Percentiles rank a stretch among this genome's conserved stretches.
phyloP scores from a whole-genome alignment of 2,113 vertebrate species.

The Phaetusa simplex region DNA sequence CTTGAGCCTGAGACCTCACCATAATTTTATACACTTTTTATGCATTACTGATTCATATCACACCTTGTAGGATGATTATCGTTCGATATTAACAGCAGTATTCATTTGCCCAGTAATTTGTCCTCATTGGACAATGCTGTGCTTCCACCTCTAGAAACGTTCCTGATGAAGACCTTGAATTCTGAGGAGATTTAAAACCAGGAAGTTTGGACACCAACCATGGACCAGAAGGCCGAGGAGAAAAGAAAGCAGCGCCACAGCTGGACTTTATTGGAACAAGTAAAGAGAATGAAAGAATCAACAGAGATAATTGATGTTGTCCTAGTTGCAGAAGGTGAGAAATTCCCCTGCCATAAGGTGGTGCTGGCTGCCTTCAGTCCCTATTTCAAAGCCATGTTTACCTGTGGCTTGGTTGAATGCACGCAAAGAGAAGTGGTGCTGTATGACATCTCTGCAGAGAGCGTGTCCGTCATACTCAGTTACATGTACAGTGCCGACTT shows the following conservation, averaged over 20 bases:
- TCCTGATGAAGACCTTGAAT: background rate
- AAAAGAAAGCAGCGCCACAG: slow-evolving; percentile 78
- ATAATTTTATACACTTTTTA: background rate
- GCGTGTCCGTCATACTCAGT: slow-evolving; percentile 81
- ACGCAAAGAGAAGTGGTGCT: slow-evolving; percentile 82
- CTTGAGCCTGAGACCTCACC: background rate
- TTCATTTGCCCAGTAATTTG: background rate
- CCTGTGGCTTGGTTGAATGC: slow-evolving; percentile 90
- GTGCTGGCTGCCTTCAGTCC: slow-evolving; percentile 94
- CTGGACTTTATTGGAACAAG: slow-evolving; percentile 80
- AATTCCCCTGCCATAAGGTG: slow-evolving; percentile 90
- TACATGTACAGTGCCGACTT: slow-evolving; percentile 91
- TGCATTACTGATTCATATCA: background rate
- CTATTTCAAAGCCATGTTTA: slow-evolving; percentile 97
- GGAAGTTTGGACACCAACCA: slow-evolving; percentile 20
- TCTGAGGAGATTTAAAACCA: background rate
- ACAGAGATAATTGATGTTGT: slow-evolving; percentile 88
- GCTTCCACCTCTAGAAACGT: slow-evolving; percentile 43
- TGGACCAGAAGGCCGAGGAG: slow-evolving; percentile 77
- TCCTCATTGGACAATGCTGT: background rate
- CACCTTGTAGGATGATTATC: background rate
- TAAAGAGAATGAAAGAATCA: slow-evolving; percentile 86
- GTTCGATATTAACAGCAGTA: background rate
- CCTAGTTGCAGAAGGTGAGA: slow-evolving; percentile 87
- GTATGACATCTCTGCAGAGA: slow-evolving; percentile 84